phyloP scores from a whole-genome alignment of 2,888 invertebrate species.

The Chloroclysta siterata region DNA sequence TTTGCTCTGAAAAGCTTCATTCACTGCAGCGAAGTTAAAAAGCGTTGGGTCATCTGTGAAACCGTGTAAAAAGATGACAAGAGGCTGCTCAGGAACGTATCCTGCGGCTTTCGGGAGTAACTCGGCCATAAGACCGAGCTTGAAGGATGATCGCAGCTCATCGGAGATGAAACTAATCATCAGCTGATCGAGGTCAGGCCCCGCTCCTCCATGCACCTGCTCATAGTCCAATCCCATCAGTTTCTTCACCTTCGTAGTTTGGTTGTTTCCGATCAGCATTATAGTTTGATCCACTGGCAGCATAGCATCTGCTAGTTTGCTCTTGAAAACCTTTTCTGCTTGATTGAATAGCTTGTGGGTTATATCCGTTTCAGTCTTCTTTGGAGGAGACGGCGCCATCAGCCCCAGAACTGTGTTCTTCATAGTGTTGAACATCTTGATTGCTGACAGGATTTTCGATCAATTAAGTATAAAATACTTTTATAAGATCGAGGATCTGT shows the following conservation, averaged over 20 bases:
- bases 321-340: conserved; percentile 18
- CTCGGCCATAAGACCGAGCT: conserved; percentile 54
- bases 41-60: conserved; percentile 69
- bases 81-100: conserved; percentile 47
- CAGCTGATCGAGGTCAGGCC: conserved; percentile 57
- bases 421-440: conserved; percentile 28
- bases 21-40: conserved; percentile 55
- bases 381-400: conserved; percentile 21
- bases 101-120: conserved; percentile 47
- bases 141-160: conserved; percentile 48
- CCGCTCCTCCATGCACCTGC: conserved; percentile 51
- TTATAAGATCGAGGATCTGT: conserved; percentile 32
- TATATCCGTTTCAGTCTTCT: conserved; percentile 1
- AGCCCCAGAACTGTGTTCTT: conserved; percentile 13
- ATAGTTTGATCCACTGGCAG: conserved; percentile 23
- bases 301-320: conserved; percentile 20
- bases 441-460: conserved; percentile 25
- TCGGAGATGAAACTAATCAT: conserved; percentile 55
- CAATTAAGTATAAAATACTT: conserved; percentile 28
- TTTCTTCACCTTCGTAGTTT: conserved; percentile 21
- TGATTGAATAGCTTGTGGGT: conserved; percentile 5
- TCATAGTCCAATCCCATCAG: conserved; percentile 38
- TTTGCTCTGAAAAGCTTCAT: conserved; percentile 44
- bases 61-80: conserved; percentile 71
- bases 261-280: conserved; percentile 16